A percentile compares a stretch with the other conserved stretches of the same genome.
Evolutionary conservation across 2,113 vertebrate genomes (phyloP).

Genomic region (Rhabdomys dilectus): DNA sequence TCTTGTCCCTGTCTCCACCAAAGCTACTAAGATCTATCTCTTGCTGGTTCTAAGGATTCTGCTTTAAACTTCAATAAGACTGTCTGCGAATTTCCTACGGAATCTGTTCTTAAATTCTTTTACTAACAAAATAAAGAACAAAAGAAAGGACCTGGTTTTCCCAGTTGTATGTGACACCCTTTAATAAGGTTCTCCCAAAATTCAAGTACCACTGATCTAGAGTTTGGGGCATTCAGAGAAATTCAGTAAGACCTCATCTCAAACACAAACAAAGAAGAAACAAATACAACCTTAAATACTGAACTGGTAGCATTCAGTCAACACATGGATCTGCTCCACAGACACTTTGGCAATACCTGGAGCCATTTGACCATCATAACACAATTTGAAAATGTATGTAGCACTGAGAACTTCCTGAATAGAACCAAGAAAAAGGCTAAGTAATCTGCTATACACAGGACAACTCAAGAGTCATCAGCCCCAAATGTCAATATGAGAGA

Average conservation of each 20-base stretch:
- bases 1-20: background rate
- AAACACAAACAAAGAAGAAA: background rate
- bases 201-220: background rate
- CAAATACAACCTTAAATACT: background rate
- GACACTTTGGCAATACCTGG: background rate
- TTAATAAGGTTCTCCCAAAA: background rate
- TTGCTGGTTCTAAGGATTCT: background rate
- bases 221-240: background rate
- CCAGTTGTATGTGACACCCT: background rate
- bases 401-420: too few species aligned
- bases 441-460: background rate
- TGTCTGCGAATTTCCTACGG: background rate
- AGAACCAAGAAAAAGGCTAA: background rate
- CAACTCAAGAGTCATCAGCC: background rate
- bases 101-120: background rate
- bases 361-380: background rate
- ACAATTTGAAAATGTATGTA: background rate
- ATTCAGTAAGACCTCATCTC: background rate
- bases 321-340: background rate
- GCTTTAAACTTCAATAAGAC: background rate
- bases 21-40: background rate
- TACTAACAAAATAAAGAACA: background rate
- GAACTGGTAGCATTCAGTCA: background rate
- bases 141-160: background rate
- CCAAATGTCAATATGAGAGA: background rate